These are phyloP conservation scores for Apostichopus parvimensis DNA, from an alignment of 35 echinoderm and acorn worm genomes.

Conservation along the genomic window DNA sequence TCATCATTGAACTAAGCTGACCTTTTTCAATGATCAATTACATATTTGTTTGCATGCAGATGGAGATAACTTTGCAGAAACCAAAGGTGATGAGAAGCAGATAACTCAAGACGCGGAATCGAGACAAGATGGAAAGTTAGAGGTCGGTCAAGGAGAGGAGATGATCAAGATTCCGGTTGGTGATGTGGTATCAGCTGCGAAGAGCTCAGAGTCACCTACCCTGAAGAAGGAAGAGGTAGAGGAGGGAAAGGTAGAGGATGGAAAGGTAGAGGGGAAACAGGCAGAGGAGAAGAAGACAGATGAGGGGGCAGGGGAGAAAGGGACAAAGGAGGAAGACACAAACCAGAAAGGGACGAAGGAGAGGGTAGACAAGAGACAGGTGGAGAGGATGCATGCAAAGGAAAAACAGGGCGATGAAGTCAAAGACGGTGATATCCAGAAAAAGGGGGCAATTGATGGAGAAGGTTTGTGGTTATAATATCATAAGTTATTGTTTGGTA, in stretches of 20 bases:
- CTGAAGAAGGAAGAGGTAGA: background rate
- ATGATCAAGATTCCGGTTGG: background rate
- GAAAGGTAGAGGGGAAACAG: too few species aligned
- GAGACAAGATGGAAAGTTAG: background rate
- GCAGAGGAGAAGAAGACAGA: background rate
- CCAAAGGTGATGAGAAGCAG: too few species aligned
- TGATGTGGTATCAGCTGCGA: background rate
- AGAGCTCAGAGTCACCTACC: background rate
- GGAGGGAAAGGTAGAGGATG: too few species aligned
- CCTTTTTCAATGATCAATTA: too few species aligned
- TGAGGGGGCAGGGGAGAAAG: background rate
- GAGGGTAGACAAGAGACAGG: too few species aligned
- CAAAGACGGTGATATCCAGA: background rate
- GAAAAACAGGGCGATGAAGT: too few species aligned
- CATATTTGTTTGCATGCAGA: too few species aligned
- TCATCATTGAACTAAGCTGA: too few species aligned
- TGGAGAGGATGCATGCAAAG: too few species aligned
- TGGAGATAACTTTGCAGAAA: too few species aligned
- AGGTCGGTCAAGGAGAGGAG: background rate
- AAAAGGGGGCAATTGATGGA: background rate
- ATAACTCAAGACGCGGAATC: background rate
- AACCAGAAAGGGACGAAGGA: too few species aligned
- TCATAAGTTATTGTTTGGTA: background rate
- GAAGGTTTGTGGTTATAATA: background rate
- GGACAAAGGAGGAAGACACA: too few species aligned